phyloP scores from a whole-genome alignment of 2,113 vertebrate genomes.

The Antennarius striatus region DNA sequence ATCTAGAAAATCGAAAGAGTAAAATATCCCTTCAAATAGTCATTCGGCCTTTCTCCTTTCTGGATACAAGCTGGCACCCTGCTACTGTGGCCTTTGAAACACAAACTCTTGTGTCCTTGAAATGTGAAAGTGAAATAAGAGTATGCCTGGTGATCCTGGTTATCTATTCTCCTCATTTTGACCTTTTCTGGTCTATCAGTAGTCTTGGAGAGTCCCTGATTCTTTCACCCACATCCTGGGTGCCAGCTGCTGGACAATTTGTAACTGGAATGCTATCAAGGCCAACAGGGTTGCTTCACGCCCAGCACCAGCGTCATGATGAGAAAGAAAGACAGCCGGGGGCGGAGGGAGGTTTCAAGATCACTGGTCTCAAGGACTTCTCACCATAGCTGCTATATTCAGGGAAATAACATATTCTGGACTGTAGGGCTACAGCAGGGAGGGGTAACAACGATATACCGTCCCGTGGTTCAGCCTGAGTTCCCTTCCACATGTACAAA shows the following conservation, averaged over 20 bases:
- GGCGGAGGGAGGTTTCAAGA: slow-evolving; percentile 7
- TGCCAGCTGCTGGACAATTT: slow-evolving; percentile 40
- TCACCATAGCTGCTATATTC: slow-evolving; percentile 32
- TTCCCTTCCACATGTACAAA: slow-evolving; percentile 23
- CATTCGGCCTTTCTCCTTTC: background rate
- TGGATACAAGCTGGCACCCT: background rate
- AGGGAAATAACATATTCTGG: slow-evolving; percentile 46
- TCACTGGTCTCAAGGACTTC: slow-evolving; percentile 56
- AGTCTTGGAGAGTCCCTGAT: slow-evolving; percentile 60
- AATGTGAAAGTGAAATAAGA: slow-evolving; percentile 60
- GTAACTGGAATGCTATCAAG: slow-evolving; percentile 44
- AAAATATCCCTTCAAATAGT: no score
- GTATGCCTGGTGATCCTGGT: background rate
- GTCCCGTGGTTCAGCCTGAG: slow-evolving; percentile 45
- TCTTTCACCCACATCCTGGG: slow-evolving; percentile 53
- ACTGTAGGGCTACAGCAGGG: slow-evolving; percentile 26
- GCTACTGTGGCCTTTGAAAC: background rate
- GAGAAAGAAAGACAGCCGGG: slow-evolving; percentile 24
- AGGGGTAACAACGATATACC: slow-evolving; percentile 51
- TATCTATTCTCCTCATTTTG: slow-evolving; percentile 12
- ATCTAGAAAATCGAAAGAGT: no score
- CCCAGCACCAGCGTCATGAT: slow-evolving; percentile 29
- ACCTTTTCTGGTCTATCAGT: slow-evolving; percentile 33
- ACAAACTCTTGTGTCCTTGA: slow-evolving; percentile 14
- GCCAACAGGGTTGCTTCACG: slow-evolving; percentile 17